phyloP scores from a whole-genome alignment of 2,888 invertebrate genomes.

The Apodemia duryi region DNA sequence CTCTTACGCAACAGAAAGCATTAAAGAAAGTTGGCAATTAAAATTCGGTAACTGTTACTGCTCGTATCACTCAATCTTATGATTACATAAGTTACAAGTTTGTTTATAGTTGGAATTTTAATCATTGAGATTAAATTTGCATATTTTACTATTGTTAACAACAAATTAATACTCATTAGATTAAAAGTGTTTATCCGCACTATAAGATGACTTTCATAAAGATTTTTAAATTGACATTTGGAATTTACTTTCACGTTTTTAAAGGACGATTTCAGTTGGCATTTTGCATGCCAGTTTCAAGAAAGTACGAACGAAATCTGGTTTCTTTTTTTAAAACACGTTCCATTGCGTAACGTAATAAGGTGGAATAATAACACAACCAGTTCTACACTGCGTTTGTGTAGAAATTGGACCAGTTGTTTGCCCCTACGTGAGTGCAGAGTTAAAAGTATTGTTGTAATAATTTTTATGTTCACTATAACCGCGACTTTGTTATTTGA shows the following conservation, averaged over 20 bases:
- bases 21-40: slow-evolving; percentile 70
- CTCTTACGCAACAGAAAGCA: slow-evolving; percentile 60
- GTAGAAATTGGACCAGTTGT: slow-evolving; percentile 38
- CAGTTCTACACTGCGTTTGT: slow-evolving; percentile 36
- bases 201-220: slow-evolving; percentile 17
- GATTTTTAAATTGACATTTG: slow-evolving; percentile 26
- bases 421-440: slow-evolving; percentile 28
- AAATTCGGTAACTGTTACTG: slow-evolving; percentile 50
- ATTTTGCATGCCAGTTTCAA: slow-evolving; percentile 43
- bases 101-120: slow-evolving; percentile 12
- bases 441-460: slow-evolving; percentile 24
- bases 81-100: slow-evolving; percentile 12
- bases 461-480: not conserved
- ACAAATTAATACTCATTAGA: slow-evolving; percentile 7
- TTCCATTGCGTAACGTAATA: slow-evolving; percentile 50
- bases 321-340: slow-evolving; percentile 52
- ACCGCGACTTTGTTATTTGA: not conserved
- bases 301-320: slow-evolving; percentile 50
- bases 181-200: not conserved
- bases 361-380: slow-evolving; percentile 38
- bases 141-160: slow-evolving; percentile 1
- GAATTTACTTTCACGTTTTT: slow-evolving; percentile 26
- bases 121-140: slow-evolving; percentile 4
- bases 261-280: slow-evolving; percentile 30
- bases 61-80: slow-evolving; percentile 25